Conservation (phyloP, 2,113 vertebrate species). For the Solenodon paradoxus region DNA sequence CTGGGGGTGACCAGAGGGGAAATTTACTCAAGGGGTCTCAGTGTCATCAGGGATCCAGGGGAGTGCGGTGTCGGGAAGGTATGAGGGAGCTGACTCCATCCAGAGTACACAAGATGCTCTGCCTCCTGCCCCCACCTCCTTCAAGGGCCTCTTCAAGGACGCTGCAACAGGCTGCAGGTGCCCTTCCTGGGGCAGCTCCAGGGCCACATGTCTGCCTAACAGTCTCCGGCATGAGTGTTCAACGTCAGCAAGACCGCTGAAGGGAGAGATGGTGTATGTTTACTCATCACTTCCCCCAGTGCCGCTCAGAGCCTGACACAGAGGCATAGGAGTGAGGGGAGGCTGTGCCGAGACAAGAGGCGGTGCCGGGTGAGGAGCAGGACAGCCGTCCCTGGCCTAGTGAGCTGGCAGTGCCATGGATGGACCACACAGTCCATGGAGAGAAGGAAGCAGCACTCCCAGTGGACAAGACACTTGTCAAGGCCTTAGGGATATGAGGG, state of each 20-base stretch:
- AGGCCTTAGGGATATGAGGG: background rate
- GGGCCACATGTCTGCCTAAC: background rate
- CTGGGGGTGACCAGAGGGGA: background rate
- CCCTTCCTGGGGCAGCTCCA: background rate
- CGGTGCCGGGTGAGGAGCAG: background rate
- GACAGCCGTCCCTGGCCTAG: background rate
- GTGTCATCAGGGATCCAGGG: background rate
- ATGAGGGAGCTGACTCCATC: background rate
- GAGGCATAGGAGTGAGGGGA: background rate
- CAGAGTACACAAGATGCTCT: background rate
- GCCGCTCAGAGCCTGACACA: background rate
- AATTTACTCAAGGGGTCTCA: background rate
- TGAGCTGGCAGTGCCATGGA: too few relatives aligned
- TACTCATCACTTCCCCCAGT: background rate
- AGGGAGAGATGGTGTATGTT: background rate
- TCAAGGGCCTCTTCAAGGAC: background rate
- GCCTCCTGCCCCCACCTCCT: background rate
- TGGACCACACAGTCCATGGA: background rate
- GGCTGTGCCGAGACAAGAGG: background rate
- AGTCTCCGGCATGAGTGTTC: background rate
- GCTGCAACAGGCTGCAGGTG: background rate
- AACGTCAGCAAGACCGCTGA: background rate
- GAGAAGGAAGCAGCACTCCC: background rate
- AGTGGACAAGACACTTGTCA: background rate
- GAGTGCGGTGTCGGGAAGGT: background rate